Evolutionary conservation across 2,888 invertebrate species (phyloP).

Genomic region (Ephialtes manifestator): DNA sequence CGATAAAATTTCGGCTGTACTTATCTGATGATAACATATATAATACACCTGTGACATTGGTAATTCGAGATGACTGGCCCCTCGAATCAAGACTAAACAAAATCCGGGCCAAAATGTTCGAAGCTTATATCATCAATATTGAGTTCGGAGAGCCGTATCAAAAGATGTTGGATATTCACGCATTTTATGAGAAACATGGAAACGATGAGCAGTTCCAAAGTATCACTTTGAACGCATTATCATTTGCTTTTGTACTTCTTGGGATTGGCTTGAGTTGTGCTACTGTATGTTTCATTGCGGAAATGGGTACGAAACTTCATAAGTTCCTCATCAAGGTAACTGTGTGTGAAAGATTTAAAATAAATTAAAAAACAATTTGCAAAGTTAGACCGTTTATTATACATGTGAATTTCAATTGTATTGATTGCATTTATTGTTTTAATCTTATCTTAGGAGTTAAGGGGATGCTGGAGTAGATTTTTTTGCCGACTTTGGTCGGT

Average conservation of each 20-base stretch:
- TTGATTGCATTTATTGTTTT: no score
- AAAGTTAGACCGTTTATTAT: no score
- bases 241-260: not conserved
- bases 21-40: not conserved
- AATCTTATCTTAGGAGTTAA: no score
- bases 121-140: not conserved
- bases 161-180: no score
- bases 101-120: not conserved
- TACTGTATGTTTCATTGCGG: not conserved
- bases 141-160: not conserved
- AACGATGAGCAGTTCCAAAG: not conserved
- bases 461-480: no score
- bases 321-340: no score
- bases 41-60: not conserved
- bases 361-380: no score
- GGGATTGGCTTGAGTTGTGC: not conserved
- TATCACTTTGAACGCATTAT: not conserved
- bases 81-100: slow-evolving; percentile 14
- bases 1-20: not conserved
- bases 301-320: no score
- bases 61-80: slow-evolving; percentile 28
- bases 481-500: no score
- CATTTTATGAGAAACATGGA: not conserved
- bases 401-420: no score
- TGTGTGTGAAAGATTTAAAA: no score